These are phyloP conservation scores for Xenentodon cancila DNA, from an alignment of 2,797 vertebrate genomes.

Conservation along the genomic window DNA sequence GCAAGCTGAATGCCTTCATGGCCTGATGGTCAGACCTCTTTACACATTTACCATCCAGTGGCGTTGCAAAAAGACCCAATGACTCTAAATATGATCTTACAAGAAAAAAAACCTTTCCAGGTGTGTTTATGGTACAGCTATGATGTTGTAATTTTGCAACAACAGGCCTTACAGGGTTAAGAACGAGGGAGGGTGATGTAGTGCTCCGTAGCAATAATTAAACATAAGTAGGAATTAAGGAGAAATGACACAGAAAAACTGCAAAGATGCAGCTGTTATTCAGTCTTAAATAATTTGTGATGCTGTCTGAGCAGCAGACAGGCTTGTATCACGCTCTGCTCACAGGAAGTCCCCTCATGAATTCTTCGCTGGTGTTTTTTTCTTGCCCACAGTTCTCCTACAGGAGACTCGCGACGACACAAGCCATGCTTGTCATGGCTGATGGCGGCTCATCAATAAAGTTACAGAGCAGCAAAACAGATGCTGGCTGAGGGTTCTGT, in stretches of 20 bases:
- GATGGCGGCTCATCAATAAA: constrained; percentile 56
- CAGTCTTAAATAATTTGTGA: background rate
- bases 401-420: constrained; percentile 39
- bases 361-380: background rate
- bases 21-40: too few species aligned
- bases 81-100: too few species aligned
- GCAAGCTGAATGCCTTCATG: too few species aligned
- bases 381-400: constrained; percentile 12
- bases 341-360: constrained; percentile 7
- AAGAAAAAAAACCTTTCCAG: too few species aligned
- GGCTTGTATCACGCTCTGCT: constrained; percentile 5
- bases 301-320: constrained; percentile 2
- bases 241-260: background rate
- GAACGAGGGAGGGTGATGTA: too few species aligned
- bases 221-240: too few species aligned
- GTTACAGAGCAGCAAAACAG: constrained; percentile 45
- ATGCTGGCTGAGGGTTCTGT: constrained; percentile 67
- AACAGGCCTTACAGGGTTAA: too few species aligned
- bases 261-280: background rate
- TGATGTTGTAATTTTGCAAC: too few species aligned
- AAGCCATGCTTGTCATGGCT: constrained; percentile 28
- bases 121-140: too few species aligned
- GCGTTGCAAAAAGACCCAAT: too few species aligned
- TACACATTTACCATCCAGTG: too few species aligned
- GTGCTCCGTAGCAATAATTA: too few species aligned